Percentiles rank a stretch among this genome's conserved stretches.
These are phyloP conservation scores for Eubasilissa splendida DNA, from an alignment of 2,888 invertebrate species.

Conservation along the genomic window DNA sequence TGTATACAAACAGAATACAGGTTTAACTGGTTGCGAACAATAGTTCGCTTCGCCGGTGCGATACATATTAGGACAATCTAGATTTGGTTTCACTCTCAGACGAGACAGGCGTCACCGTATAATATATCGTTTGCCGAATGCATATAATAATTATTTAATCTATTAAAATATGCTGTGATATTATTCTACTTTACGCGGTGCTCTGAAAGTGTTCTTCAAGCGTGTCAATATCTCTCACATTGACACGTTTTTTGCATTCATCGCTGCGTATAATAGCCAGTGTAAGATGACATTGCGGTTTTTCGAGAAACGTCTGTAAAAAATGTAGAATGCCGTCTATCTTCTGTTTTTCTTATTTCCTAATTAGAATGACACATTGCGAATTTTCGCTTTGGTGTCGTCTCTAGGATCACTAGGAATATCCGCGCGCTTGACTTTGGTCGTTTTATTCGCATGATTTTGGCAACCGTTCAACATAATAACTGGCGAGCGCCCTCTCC, in stretches of 20 bases:
- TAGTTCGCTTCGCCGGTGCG: constrained; percentile 18
- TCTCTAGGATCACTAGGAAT: background rate
- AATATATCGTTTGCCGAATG: background rate
- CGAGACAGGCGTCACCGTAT: constrained; percentile 20
- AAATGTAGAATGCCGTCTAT: no score
- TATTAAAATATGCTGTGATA: no score
- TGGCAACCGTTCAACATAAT: constrained; percentile 42
- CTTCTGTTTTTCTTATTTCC: no score
- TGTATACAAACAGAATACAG: background rate
- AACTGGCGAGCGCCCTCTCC: constrained; percentile 36
- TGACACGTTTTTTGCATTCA: no score
- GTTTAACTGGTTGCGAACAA: constrained; percentile 35
- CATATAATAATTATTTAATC: no score
- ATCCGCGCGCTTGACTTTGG: constrained; percentile 41
- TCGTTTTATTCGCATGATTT: constrained; percentile 31
- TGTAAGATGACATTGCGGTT: no score
- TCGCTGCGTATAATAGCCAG: no score
- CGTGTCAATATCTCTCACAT: no score
- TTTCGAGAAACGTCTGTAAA: no score
- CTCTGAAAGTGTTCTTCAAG: no score
- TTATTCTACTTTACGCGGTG: no score
- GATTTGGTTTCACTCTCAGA: constrained; percentile 26
- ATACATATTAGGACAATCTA: constrained; percentile 18
- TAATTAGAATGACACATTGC: no score
- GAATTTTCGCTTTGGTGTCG: background rate